Conservation (phyloP, 2,888 invertebrate genomes). For the Atrina japonica region DNA sequence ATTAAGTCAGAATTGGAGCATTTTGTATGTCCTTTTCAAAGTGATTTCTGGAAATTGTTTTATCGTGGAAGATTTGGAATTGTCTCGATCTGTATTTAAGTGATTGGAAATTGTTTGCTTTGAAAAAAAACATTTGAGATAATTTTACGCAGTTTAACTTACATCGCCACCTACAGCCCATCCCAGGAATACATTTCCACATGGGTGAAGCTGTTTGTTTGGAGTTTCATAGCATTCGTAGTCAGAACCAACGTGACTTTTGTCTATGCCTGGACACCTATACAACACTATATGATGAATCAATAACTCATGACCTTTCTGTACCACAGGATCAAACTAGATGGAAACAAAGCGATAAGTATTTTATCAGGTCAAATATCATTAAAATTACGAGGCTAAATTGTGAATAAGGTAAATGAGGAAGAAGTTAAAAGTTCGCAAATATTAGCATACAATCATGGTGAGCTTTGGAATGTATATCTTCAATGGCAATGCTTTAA, state of each 20-base stretch:
- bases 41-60: too few relatives aligned
- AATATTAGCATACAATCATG: too few relatives aligned
- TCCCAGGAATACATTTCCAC: constrained; percentile 37
- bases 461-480: too few relatives aligned
- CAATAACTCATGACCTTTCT: constrained; percentile 85
- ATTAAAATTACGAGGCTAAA: too few relatives aligned
- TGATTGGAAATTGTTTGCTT: not conserved
- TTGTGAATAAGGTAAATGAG: not conserved
- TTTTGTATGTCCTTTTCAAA: too few relatives aligned
- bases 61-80: not conserved
- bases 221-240: constrained; percentile 40
- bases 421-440: not conserved
- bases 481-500: not conserved
- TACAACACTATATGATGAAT: constrained; percentile 94
- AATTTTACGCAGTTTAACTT: not conserved
- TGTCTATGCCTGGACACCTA: constrained; percentile 84
- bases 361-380: not conserved
- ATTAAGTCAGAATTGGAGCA: too few relatives aligned
- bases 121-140: not conserved
- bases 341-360: not conserved
- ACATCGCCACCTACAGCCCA: constrained; percentile 59
- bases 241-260: constrained; percentile 16
- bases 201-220: constrained; percentile 23
- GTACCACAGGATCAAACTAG: constrained; percentile 87
- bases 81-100: not conserved